Evolutionary conservation across 1,140 invertebrate species (phyloP).

Genomic region (Ips typographus): DNA sequence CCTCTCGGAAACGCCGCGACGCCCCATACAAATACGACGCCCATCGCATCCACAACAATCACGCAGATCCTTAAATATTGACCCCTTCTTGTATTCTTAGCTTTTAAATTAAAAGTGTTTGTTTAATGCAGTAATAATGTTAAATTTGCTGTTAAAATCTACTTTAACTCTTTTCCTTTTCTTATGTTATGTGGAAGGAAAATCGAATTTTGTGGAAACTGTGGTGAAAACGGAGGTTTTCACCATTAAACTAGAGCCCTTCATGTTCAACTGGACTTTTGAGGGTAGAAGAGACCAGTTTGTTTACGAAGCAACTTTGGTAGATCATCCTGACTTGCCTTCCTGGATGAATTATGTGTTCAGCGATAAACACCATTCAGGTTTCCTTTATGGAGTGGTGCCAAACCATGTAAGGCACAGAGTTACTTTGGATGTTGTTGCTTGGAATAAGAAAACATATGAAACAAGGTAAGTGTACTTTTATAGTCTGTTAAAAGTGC

Average conservation of each 20-base stretch:
- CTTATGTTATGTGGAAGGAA: no score
- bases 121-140: no score
- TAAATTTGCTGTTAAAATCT: no score
- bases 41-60: no score
- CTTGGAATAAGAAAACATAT: conserved; percentile 74
- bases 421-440: conserved; percentile 71
- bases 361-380: conserved; percentile 68
- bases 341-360: conserved; percentile 81
- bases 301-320: conserved; percentile 66
- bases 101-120: no score
- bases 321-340: conserved; percentile 77
- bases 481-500: not conserved
- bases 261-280: conserved; percentile 69
- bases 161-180: no score
- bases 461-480: conserved; percentile 57
- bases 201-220: conserved; percentile 19
- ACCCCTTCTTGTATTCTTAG: no score
- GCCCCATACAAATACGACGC: no score
- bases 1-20: no score
- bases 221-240: conserved; percentile 67
- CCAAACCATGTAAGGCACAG: conserved; percentile 61
- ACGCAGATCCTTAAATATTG: no score
- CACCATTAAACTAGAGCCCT: conserved; percentile 62
- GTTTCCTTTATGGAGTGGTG: conserved; percentile 79
- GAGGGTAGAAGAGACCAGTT: conserved; percentile 64